A percentile compares a stretch with the other conserved stretches of the same genome.
Conservation (phyloP, 2,888 invertebrate species). For the Aphidius colemani region DNA sequence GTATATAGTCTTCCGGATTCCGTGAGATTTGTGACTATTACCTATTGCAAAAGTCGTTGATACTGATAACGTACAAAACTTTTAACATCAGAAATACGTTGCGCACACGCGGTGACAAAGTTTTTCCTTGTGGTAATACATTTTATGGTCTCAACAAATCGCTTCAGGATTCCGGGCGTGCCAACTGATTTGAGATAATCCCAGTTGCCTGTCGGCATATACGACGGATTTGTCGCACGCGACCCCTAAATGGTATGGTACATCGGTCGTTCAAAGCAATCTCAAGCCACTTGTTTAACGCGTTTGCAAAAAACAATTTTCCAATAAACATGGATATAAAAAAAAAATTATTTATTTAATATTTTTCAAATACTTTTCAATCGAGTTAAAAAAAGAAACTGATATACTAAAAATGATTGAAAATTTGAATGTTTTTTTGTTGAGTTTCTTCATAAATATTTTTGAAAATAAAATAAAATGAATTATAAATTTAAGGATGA, state of each 20-base stretch:
- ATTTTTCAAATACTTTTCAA: too few species aligned
- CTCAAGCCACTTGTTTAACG: slow-evolving; percentile 22
- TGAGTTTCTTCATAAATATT: too few species aligned
- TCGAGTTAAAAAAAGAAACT: too few species aligned
- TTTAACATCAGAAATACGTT: not conserved
- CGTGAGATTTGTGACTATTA: slow-evolving; percentile 26
- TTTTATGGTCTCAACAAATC: slow-evolving; percentile 53
- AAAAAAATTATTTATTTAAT: too few species aligned
- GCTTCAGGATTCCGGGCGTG: slow-evolving; percentile 54
- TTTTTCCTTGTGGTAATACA: slow-evolving; percentile 32
- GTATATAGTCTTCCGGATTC: slow-evolving; percentile 20
- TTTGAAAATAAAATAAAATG: too few species aligned
- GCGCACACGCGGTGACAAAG: slow-evolving; percentile 33
- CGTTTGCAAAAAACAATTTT: slow-evolving; percentile 41
- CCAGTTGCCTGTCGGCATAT: slow-evolving; percentile 36
- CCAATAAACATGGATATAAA: slow-evolving; percentile 28
- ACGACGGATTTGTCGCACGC: slow-evolving; percentile 54
- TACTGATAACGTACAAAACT: not conserved
- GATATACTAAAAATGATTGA: too few species aligned
- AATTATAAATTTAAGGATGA: slow-evolving; percentile 26
- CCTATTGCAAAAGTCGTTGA: slow-evolving; percentile 14
- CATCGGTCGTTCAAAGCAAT: slow-evolving; percentile 23
- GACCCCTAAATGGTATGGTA: slow-evolving; percentile 50
- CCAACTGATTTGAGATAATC: slow-evolving; percentile 55
- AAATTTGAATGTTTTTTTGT: too few species aligned